Evolutionary conservation across 2,888 invertebrate genomes (phyloP).

Genomic region (Pachydiplax longipennis): DNA sequence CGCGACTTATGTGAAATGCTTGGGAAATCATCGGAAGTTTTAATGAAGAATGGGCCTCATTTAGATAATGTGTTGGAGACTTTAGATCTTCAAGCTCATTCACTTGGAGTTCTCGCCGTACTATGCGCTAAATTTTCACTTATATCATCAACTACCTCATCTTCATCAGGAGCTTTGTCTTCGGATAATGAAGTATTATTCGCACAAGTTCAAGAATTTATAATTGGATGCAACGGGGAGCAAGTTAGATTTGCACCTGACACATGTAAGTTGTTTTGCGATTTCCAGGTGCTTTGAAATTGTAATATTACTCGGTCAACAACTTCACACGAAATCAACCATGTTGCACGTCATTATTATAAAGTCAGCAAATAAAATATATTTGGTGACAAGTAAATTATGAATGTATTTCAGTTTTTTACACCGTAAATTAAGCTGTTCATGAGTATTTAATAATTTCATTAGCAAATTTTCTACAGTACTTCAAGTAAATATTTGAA

Average conservation of each 20-base stretch:
- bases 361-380: no score
- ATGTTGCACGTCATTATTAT: no score
- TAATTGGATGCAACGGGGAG: conserved; percentile 85
- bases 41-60: conserved; percentile 83
- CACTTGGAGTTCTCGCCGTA: conserved; percentile 86
- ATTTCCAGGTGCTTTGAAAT: background rate
- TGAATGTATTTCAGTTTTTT: no score
- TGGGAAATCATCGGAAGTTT: conserved; percentile 79
- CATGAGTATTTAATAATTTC: no score
- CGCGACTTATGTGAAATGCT: conserved; percentile 78
- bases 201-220: conserved; percentile 85
- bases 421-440: no score
- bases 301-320: background rate
- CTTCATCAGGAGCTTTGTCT: background rate
- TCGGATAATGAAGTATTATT: conserved; percentile 64
- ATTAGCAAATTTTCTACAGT: no score
- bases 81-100: conserved; percentile 89
- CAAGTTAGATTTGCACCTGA: conserved; percentile 88
- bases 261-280: conserved; percentile 71
- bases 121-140: conserved; percentile 80
- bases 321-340: no score
- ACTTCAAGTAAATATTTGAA: no score
- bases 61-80: conserved; percentile 91
- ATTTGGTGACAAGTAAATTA: no score
- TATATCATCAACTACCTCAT: conserved; percentile 55